Evolutionary conservation across 2,113 vertebrate genomes (phyloP), one percentile per base, ranked within the genome.

Genomic region (Ceyx cyanopectus): DNA sequence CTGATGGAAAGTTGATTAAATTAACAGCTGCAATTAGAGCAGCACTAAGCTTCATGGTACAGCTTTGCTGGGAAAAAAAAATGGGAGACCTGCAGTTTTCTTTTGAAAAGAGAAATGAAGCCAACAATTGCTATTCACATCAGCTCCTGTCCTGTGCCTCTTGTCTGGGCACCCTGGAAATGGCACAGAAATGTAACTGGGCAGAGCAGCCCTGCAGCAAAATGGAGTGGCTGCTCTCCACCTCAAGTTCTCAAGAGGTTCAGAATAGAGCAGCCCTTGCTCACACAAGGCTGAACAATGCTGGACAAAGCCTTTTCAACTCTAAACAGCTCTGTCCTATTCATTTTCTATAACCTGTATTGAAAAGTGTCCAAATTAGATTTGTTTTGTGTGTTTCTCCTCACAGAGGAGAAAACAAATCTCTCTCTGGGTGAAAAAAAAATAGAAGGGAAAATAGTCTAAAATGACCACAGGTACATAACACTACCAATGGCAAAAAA

Each of bases 301-400:
- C 19, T 15, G n/a, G 40, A 53, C 37, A 92, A 93, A 93, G n/a
- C 62, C 89, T 74, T 81, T 93, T 74, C 86, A 92, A 56, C 58
- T 19, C 40, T 37, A 14, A 76, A 73, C 34, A 68, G 45, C 56
- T 69, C 56, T 12, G 27, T 5, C 67, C 54, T 45, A 9, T 34
- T 51, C 34, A 32, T 62, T 62, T 79, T 93, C 63, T 85, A 50
- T 34, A 76, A 69, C 20, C 78, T 75, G 57, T n/a, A 84, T 1
- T 92, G 40, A 78, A 57, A 90, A 92, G 66, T 5, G 48, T 48
- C 50, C 17, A 51, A 21, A 89, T 70, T 2, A 58, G 29, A 19
- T 62, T 66, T 86, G 34, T 37, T 37, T 58, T 89, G 16, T 41
- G 6, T 62, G 22, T 84, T 19, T 40, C 17, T 85, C 34, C 17